Evolutionary conservation across 2,113 vertebrate species (phyloP).

Genomic region (Ahaetulla prasina): DNA sequence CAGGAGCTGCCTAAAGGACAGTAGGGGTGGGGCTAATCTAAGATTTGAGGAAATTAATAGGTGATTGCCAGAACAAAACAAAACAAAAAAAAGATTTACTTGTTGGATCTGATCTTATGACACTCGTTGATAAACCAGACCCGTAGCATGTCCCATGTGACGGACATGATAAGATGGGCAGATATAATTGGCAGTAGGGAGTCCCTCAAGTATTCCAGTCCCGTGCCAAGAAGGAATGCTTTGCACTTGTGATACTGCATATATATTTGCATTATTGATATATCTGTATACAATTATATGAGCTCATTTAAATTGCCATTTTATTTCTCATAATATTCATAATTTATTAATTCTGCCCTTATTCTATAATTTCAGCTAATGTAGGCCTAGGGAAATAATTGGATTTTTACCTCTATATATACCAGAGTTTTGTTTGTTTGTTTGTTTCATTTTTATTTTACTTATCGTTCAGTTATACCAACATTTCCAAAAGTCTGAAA

Average conservation of each 20-base stretch:
- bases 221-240: neutral
- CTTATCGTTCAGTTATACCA: neutral
- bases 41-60: neutral
- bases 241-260: neutral
- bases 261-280: neutral
- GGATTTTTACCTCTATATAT: neutral
- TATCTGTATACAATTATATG: neutral
- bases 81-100: neutral
- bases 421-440: neutral
- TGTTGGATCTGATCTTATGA: neutral
- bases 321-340: neutral
- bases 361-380: neutral
- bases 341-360: rapidly evolving
- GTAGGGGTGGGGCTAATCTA: neutral
- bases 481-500: neutral
- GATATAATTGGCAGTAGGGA: neutral
- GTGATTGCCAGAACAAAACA: neutral
- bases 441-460: neutral
- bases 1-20: neutral
- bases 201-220: neutral
- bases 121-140: neutral
- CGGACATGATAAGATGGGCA: neutral
- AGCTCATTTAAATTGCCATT: neutral
- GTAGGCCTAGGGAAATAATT: neutral
- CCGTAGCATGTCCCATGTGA: neutral